Evolutionary conservation across 2,888 invertebrate genomes (phyloP), one percentile per base, ranked within the genome.

Genomic region (Pedicia rivosa): DNA sequence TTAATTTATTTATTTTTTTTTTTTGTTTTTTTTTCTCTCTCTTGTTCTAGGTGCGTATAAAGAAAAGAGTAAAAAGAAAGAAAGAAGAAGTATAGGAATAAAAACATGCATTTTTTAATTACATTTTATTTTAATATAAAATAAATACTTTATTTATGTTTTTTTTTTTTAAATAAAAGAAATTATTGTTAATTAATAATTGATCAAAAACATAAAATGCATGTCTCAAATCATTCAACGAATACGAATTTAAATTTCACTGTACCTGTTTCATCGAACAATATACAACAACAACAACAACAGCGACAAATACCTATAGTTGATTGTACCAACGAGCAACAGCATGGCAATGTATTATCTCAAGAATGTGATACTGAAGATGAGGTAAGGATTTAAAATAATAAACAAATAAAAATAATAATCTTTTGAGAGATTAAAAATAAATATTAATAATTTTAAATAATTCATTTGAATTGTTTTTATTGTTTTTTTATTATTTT

Each of bases 291-390:
- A 38, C 38, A 41, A 27, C 32, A 32, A 20, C 37, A 40, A 9
- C 40, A 40, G 19, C 37, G 16, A 24, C 36, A 36, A 28, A 29
- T 17, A 12, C 30, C 32, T 13, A 40, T 24, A 26, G 27, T 33
- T 16, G 32, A 20, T 25, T 40, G 41, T 42, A 43, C 34, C 37
- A 40, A 37, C 15, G 32, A 42, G 39, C 39, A 43, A 42, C 41
- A 38, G 35, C 36, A 41, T 41, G 35, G 36, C 32, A 37, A 33
- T 35, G 40, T 28, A 32, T 30, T 37, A 41, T 41, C 42, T 37
- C 47, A 40, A 41, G 47, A 48, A 36, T 48, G 48, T 41, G 49
- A 48, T 41, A 49, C 49, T 24, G 48, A 49, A 41, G 48, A 49
- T 46, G 49, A 49, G 48, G 49, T 49, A 36, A 46, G 45, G 13